phyloP scores from a whole-genome alignment of 1,140 invertebrate genomes.

The Ceratina australensis region DNA sequence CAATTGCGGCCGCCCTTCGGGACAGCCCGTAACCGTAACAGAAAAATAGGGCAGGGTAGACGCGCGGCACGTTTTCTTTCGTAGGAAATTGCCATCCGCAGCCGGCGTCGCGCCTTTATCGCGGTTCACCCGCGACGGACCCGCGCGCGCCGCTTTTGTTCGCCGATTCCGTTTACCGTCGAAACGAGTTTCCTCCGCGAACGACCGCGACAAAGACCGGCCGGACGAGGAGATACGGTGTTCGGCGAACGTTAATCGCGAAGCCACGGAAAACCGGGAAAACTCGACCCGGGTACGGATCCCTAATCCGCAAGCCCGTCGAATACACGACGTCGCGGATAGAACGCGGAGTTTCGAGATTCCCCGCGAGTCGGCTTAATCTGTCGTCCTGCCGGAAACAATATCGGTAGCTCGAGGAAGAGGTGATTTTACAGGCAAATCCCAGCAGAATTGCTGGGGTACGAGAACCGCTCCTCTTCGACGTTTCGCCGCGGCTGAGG shows the following conservation, averaged over 20 bases:
- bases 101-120: slow-evolving; percentile 18
- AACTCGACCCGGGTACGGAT: slow-evolving; percentile 8
- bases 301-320: slow-evolving; percentile 19
- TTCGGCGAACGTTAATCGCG: slow-evolving; percentile 16
- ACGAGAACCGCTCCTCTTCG: not conserved
- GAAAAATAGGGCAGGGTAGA: not conserved
- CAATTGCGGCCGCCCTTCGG: not conserved
- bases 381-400: slow-evolving; percentile 29
- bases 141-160: not conserved
- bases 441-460: not conserved
- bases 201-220: slow-evolving; percentile 12
- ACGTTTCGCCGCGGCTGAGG: not conserved
- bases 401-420: slow-evolving; percentile 11
- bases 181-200: not conserved
- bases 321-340: not conserved
- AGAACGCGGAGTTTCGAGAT: not conserved
- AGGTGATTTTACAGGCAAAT: slow-evolving; percentile 7
- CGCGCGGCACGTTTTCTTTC: slow-evolving; percentile 11
- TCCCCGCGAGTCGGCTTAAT: slow-evolving; percentile 15
- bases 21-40: no score
- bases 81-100: slow-evolving; percentile 21
- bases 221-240: slow-evolving; percentile 6
- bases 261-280: slow-evolving; percentile 20
- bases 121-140: not conserved
- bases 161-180: not conserved